Evolutionary conservation across 2,888 invertebrate genomes (phyloP), one percentile per base, ranked within the genome.

Genomic region (Willowsia nigromaculata): DNA sequence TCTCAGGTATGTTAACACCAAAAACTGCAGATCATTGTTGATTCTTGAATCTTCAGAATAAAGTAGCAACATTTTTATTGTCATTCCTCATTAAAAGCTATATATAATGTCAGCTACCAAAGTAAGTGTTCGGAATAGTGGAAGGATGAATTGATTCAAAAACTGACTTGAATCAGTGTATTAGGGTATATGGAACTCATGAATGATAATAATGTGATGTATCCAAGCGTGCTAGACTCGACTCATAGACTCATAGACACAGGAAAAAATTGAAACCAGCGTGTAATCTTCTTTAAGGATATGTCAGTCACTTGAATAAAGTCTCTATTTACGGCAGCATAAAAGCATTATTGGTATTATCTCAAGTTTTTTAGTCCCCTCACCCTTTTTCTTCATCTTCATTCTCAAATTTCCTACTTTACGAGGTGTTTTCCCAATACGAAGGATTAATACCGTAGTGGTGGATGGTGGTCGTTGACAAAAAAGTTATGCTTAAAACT

Each of bases 211-310:
- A n/a, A n/a, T n/a, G n/a, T n/a, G n/a, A n/a, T n/a, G n/a, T n/a
- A n/a, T n/a, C n/a, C n/a, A n/a, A n/a, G n/a, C n/a, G n/a, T n/a
- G n/a, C n/a, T n/a, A n/a, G n/a, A n/a, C n/a, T n/a, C n/a, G n/a
- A n/a, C n/a, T n/a, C 22, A 53, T 50, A 37, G 53, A 78, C 4
- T 9, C 43, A 43, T 9, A 74, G 47, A 78, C 47, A 13, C 22
- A 59, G 81, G 62, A 62, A 62, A 68, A 83, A 83, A 81, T 43
- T 43, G 40, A 88, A 88, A 82, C 82, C 82, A 88, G 88, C 88
- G 59, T 88, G 88, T 82, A 88, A 88, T 88, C 88, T 88, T 88
- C 88, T 82, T 88, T 88, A 88, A 82, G 87, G 82, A 81, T 82
- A 82, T 74, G 47, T 74, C 87, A 81, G 78, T 82, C 80, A 53